A percentile compares a stretch with the other conserved stretches of the same genome.
These are phyloP conservation scores for Acanthis flammea DNA, from an alignment of 2,797 vertebrate species.

Conservation along the genomic window DNA sequence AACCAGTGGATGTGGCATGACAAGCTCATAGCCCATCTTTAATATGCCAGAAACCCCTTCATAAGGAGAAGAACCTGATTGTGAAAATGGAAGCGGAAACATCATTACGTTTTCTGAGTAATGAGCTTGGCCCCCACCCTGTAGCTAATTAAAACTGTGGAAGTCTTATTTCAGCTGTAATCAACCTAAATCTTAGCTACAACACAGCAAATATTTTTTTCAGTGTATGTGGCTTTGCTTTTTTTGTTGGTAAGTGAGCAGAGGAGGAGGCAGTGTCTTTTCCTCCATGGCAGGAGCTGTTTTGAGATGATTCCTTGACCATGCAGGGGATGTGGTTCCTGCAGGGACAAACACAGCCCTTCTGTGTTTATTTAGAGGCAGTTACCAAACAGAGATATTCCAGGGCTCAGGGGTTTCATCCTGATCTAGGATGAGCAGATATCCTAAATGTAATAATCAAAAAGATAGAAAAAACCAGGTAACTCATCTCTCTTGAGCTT, in stretches of 20 bases:
- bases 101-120: not conserved
- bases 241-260: not conserved
- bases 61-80: not conserved
- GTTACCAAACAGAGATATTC: not conserved
- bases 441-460: not conserved
- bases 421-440: not conserved
- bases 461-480: not conserved
- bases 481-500: not conserved
- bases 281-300: not conserved
- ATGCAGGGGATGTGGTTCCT: not conserved
- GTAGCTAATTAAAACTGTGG: conserved; percentile 29
- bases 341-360: not conserved
- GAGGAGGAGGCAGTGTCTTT: not conserved
- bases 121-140: conserved; percentile 4
- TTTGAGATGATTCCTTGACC: not conserved
- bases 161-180: conserved; percentile 35
- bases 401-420: not conserved
- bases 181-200: conserved; percentile 38
- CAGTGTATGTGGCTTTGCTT: not conserved
- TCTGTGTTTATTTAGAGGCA: not conserved
- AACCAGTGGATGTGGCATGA: not conserved
- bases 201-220: not conserved
- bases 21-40: not conserved
- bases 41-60: not conserved
- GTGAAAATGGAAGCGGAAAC: conserved; percentile 22